Base-by-base conservation (phyloP, 2,888 invertebrate species). In the Ormyrus labotus region DNA sequence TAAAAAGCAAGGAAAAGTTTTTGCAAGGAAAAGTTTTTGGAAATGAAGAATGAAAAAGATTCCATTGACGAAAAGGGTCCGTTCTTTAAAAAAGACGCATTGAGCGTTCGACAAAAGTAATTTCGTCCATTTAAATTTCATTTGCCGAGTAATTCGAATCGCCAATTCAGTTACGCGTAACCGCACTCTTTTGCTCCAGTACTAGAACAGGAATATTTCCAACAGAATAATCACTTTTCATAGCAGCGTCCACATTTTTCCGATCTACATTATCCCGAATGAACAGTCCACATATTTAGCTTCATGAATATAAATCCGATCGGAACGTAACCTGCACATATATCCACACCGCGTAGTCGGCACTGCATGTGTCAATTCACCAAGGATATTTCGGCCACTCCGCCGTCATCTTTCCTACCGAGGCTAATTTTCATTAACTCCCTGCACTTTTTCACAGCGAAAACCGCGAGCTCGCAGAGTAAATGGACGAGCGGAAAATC, bases 111-210 rank as follows among this genome's bases (percentile, higher is more conserved):
- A 70, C 73, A 70, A 65, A 69, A 57, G 80, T 63, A 68, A 69
- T 73, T 68, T 73, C 64, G 60, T 61, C 74, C 80, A 47, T 72
- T 80, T 80, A 72, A 76, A 68, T 71, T 68, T 19, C 55, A 60
- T 67, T 60, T 60, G 67, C 11, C 70, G 53, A 34, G 60, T 57
- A 67, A 72, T 47, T 74, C 63, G 13, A 34, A 34, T 73, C 64
- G 53, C 5, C 50, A 47, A 72, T 76, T 63, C 60, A 65, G 65
- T 10, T 48, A 58, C 19, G n/a, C 63, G 58, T 61, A 63, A 67
- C 64, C 45, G 51, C 81, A 65, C 72, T 81, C 63, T 58, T 72
- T 63, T 64, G 34, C 34, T 53, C 63, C 55, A 58, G 60, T 61
- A 57, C 34, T 65, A 65, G 34, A 57, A 53, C 51, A 19, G 7